Base-by-base conservation (phyloP, 2,888 invertebrate genomes). In the Mythimna loreyi region DNA sequence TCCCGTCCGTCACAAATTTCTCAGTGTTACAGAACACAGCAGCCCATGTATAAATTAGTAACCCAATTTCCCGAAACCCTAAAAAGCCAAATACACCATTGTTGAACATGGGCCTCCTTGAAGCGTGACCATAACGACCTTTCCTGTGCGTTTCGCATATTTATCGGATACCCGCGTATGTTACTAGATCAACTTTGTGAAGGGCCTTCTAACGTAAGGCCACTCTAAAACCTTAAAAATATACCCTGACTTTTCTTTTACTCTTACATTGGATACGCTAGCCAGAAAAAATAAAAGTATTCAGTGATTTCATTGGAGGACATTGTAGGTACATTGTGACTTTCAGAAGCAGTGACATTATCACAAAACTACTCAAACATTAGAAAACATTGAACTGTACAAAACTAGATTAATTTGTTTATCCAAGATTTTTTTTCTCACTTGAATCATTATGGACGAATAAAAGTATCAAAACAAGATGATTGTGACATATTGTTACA, bases 401-500 rank as follows among this genome's bases (percentile, higher is more conserved):
- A 40, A 72, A 75, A 43, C 13, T 23, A 8, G 4, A 36, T 36
- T 13, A 36, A 49, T 53, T 74, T 64, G 13, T 57, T 57, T 33
- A 52, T 28, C n/a, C n/a, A n/a, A n/a, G n/a, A n/a, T n/a, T n/a
- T n/a, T n/a, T 63, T 60, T 50, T 28, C 8, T 52, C 5, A 19
- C 9, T 52, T 28, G 36, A 43, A 23, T 21, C 11, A n/a, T 49
- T 53, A 21, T 52, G 16, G 21, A n/a, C 30, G 11, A 25, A 40
- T 23, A 9, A 19, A 21, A 52, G 16, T 63, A 49, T 25, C 2
- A 49, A 0, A 49, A 23, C 4, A 40, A 70, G 33, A 45, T 56
- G 28, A 9, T 9, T 43, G 50, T 61, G 67, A 80, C 45, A 68
- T 21, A 63, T 55, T 61, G 40, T 56, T 66, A 25, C 33, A 33